Percentiles rank a stretch among this genome's conserved stretches.
These are phyloP conservation scores for Cylindroiulus punctatus DNA, from an alignment of 2,888 invertebrate genomes.

Conservation along the genomic window DNA sequence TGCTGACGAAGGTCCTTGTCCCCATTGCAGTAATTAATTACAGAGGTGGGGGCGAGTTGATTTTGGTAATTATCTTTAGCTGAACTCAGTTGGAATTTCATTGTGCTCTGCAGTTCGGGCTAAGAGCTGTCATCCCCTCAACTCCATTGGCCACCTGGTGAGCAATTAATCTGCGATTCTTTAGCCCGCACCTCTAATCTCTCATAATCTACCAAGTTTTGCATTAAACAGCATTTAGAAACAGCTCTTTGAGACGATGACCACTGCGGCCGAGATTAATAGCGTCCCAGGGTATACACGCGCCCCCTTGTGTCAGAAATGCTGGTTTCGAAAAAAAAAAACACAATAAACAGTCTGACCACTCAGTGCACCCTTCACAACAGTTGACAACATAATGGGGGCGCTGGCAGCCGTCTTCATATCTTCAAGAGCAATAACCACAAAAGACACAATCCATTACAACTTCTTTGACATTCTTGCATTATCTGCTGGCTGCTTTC, in stretches of 20 bases:
- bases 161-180: slow-evolving; percentile 45
- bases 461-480: slow-evolving; percentile 41
- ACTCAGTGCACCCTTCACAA: slow-evolving; percentile 36
- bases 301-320: slow-evolving; percentile 36
- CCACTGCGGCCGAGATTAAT: slow-evolving; percentile 35
- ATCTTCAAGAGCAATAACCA: slow-evolving; percentile 42
- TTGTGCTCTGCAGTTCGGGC: slow-evolving; percentile 25
- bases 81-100: slow-evolving; percentile 43
- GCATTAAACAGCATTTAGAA: slow-evolving; percentile 44
- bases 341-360: slow-evolving; percentile 45
- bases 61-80: slow-evolving; percentile 38
- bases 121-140: slow-evolving; percentile 46
- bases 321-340: slow-evolving; percentile 32
- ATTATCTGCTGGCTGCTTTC: background rate
- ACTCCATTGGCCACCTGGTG: slow-evolving; percentile 45
- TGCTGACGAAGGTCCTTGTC: slow-evolving; percentile 29
- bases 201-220: slow-evolving; percentile 43
- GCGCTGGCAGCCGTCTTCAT: slow-evolving; percentile 47
- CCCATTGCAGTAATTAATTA: slow-evolving; percentile 36
- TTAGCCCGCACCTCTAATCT: slow-evolving; percentile 43
- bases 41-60: slow-evolving; percentile 43
- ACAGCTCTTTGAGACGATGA: slow-evolving; percentile 32
- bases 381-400: slow-evolving; percentile 47
- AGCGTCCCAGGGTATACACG: slow-evolving; percentile 15
- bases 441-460: slow-evolving; percentile 43